Percentiles rank a stretch among this genome's conserved stretches.
Conservation (phyloP, 23 tunicate species). For the Trididemnum nubilum region DNA sequence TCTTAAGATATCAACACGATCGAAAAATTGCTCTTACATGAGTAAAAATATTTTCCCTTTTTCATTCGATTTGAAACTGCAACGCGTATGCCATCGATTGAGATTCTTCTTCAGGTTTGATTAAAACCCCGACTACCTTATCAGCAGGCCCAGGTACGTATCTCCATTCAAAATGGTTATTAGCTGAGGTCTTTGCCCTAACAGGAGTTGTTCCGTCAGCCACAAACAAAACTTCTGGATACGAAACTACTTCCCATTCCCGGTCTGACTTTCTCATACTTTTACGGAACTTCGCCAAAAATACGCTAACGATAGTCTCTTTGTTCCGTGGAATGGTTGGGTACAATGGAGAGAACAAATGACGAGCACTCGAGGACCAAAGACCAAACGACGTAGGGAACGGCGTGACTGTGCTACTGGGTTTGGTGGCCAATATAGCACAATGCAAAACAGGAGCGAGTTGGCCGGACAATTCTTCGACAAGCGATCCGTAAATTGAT, state of each 20-base stretch:
- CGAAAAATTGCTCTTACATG: too few species aligned
- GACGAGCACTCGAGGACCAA: constrained; percentile 48
- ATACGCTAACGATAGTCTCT: constrained; percentile 18
- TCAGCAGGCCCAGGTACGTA: constrained; percentile 65
- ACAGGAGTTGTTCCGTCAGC: constrained; percentile 31
- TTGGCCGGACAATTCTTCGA: constrained; percentile 14
- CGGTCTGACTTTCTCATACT: too few species aligned
- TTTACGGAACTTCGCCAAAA: constrained; percentile 2
- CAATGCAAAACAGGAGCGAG: constrained; percentile 30
- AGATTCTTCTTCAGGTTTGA: constrained; percentile 21
- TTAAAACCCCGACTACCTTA: constrained; percentile 40
- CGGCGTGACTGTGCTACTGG: constrained; percentile 19
- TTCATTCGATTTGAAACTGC: constrained; percentile 34
- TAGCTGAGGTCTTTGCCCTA: neutral
- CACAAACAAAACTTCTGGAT: constrained; percentile 40
- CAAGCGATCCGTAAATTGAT: constrained; percentile 26
- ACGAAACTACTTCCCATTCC: constrained; percentile 6
- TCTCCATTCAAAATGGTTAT: constrained; percentile 46
- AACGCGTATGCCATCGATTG: constrained; percentile 43
- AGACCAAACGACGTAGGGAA: constrained; percentile 25
- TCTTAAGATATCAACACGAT: too few species aligned
- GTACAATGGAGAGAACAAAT: constrained; percentile 28
- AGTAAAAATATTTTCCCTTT: too few species aligned
- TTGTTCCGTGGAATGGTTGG: constrained; percentile 16
- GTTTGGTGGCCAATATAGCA: constrained; percentile 7